Base-by-base conservation (phyloP, 2,113 vertebrate genomes). In the Psilopogon haemacephalus region DNA sequence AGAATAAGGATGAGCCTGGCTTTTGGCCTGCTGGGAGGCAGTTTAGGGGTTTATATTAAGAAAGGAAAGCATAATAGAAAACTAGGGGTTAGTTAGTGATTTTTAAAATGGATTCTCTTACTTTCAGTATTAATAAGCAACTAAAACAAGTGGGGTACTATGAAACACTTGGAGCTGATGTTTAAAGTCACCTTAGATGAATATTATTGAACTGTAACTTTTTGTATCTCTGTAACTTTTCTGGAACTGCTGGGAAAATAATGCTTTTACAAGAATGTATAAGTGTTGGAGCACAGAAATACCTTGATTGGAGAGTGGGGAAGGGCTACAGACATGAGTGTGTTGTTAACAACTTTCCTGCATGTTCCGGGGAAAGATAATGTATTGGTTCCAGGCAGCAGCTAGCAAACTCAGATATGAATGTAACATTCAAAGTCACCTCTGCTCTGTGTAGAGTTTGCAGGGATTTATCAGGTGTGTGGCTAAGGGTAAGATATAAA, bases 321-420 rank as follows among this genome's bases (percentile, higher is more conserved):
- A 44, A 54, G 42, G 42, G 12, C 30, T 52, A 20, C 38, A 48
- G 50, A 6, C 26, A 3, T 1, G 4, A 79, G 68, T 21, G 27
- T 18, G 56, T 35, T n/a, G 23, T 70, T 71, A 64, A 52, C 72
- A 54, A 6, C 15, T 72, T 62, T 56, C 73, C 62, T 65, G n/a
- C 0, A 0, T 79, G 2, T 42, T 76, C 82, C 37, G n/a, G 60
- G 18, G 40, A 46, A 40, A 26, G 38, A 5, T 73, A 32, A 21
- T 33, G 3, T 35, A 18, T 59, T 48, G 28, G 5, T 63, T 90
- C 15, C 19, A 44, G 76, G 71, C 18, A 72, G 67, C 27, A 69
- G 50, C 60, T 83, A 35, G 16, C 50, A 68, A 87, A 18, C 12
- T 72, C 35, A 48, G 4, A 5, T 40, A 42, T 3, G n/a, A 48